phyloP scores from a whole-genome alignment of 2,113 vertebrate species.

The Tychaedon coryphoeus region DNA sequence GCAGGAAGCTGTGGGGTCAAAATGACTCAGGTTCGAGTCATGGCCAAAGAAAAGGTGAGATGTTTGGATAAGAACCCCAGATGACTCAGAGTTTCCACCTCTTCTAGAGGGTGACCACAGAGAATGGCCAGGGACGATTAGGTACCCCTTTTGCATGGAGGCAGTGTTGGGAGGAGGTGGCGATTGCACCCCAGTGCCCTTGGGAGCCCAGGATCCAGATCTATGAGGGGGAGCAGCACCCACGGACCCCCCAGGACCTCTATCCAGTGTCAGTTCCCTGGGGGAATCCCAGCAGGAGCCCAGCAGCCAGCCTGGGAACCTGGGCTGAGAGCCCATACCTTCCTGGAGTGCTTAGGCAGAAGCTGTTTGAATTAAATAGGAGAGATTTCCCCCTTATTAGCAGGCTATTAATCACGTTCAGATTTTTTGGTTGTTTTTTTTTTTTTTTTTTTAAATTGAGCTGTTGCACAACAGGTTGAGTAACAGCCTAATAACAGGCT shows the following conservation, averaged over 20 bases:
- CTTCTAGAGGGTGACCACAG: neutral
- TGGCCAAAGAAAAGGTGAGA: conserved; percentile 37
- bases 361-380: conserved; percentile 35
- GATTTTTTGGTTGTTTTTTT: neutral
- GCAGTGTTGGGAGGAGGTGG: neutral
- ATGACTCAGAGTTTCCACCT: conserved; percentile 55
- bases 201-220: neutral
- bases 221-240: neutral
- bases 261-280: fast-evolving
- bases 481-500: conserved; percentile 65
- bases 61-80: neutral
- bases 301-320: neutral
- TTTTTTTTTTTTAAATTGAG: conserved; percentile 8
- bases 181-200: fast-evolving
- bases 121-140: neutral
- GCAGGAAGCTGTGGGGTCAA: conserved; percentile 39
- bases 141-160: fast-evolving
- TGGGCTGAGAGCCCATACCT: neutral
- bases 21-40: conserved; percentile 47
- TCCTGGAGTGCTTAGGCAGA: conserved; percentile 23
- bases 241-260: fast-evolving
- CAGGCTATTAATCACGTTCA: conserved; percentile 53
- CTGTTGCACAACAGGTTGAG: conserved; percentile 66
- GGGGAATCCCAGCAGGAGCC: neutral
- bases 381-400: conserved; percentile 67